Evolutionary conservation across 2,888 invertebrate species (phyloP).

Genomic region (Crematogaster levior): DNA sequence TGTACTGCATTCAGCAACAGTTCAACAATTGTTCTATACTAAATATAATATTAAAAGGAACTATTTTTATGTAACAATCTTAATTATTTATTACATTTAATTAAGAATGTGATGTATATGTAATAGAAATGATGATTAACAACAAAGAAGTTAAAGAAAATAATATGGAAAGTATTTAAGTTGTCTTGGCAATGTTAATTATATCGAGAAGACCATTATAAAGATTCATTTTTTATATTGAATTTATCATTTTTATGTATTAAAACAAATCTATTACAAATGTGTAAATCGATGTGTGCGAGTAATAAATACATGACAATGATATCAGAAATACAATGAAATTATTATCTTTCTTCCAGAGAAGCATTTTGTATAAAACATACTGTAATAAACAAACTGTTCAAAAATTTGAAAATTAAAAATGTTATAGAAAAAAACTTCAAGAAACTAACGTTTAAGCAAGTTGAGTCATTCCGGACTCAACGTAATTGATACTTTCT

Average conservation of each 20-base stretch:
- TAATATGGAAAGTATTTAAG: not conserved
- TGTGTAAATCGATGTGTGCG: constrained; percentile 1
- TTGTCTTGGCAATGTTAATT: not conserved
- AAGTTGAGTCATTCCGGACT: no score
- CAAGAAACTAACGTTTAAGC: no score
- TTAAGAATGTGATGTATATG: not conserved
- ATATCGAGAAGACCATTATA: not conserved
- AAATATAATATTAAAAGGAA: not conserved
- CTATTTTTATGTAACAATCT: constrained; percentile 13
- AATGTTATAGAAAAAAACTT: not conserved
- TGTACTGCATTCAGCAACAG: not conserved
- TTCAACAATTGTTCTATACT: not conserved
- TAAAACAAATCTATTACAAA: not conserved
- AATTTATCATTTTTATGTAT: constrained; percentile 8
- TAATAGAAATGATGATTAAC: not conserved
- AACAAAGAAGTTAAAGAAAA: not conserved
- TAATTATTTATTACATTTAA: constrained; percentile 21
- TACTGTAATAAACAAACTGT: not conserved
- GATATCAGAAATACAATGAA: constrained; percentile 26
- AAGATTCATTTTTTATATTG: not conserved
- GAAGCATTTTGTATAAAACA: not conserved
- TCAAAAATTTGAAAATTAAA: not conserved
- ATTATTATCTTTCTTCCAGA: not conserved
- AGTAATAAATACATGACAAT: constrained; percentile 79
- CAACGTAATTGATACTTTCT: no score